phyloP scores from a whole-genome alignment of 64 coral and sea anemone species.

The Trachythela sp. region DNA sequence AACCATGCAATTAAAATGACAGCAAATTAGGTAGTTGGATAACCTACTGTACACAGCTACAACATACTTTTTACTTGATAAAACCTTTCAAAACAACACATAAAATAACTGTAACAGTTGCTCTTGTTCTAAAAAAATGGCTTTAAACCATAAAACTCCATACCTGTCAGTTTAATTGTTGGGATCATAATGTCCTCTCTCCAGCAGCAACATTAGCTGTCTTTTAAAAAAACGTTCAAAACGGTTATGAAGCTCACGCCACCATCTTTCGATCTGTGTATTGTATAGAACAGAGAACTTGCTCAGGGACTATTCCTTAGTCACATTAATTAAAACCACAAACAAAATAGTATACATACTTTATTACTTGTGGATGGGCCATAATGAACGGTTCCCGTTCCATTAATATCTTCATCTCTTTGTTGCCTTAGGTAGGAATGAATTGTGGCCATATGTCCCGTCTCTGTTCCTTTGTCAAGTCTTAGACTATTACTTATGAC shows the following conservation, averaged over 20 bases:
- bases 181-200: slow-evolving; percentile 50
- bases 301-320: neutral
- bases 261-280: slow-evolving; percentile 44
- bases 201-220: slow-evolving; percentile 42
- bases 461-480: neutral
- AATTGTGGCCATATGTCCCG: neutral
- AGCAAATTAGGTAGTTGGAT: too few species aligned
- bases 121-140: too few species aligned
- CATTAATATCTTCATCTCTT: neutral
- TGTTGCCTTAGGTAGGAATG: slow-evolving; percentile 1
- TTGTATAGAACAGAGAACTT: neutral
- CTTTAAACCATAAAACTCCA: too few species aligned
- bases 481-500: neutral
- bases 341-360: neutral
- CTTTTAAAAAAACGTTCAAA: slow-evolving; percentile 45
- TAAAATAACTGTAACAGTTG: too few species aligned
- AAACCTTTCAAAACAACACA: too few species aligned
- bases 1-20: too few species aligned
- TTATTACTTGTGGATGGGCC: slow-evolving; percentile 15
- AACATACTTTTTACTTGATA: too few species aligned
- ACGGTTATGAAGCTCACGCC: slow-evolving; percentile 43
- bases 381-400: neutral
- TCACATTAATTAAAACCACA: neutral
- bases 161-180: slow-evolving; percentile 44
- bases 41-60: too few species aligned